These are phyloP conservation scores for Episyrphus balteatus DNA, from an alignment of 1,140 invertebrate species.

Conservation along the genomic window DNA sequence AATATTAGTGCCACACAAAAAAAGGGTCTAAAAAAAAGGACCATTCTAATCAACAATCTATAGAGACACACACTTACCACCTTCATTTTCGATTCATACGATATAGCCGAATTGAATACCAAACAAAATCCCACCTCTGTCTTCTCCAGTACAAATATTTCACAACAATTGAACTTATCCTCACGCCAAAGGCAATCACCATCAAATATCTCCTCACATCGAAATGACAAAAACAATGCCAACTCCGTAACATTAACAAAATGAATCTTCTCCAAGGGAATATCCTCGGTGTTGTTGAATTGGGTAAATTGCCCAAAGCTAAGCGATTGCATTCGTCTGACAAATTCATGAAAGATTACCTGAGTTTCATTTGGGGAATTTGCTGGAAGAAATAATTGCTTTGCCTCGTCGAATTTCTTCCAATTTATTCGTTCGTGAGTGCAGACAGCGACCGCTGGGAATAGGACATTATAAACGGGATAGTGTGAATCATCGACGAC, in stretches of 20 bases:
- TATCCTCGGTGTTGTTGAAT: slow-evolving; percentile 16
- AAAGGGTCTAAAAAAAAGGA: too few species aligned
- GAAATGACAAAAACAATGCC: slow-evolving; percentile 9
- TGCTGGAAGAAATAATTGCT: slow-evolving; percentile 15
- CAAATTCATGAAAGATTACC: slow-evolving; percentile 11
- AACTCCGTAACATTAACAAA: slow-evolving; percentile 15
- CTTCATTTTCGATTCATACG: slow-evolving; percentile 8
- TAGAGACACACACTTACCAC: neutral
- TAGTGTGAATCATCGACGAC: slow-evolving; percentile 54
- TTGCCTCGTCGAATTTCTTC: slow-evolving; percentile 21
- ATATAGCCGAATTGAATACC: slow-evolving; percentile 22
- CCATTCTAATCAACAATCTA: too few species aligned
- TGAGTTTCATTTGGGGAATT: slow-evolving; percentile 14
- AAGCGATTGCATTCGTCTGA: slow-evolving; percentile 16
- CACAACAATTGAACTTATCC: slow-evolving; percentile 20
- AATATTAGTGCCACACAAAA: neutral
- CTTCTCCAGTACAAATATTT: slow-evolving; percentile 21
- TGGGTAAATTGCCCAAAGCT: slow-evolving; percentile 15
- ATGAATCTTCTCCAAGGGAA: slow-evolving; percentile 17
- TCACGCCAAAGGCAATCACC: slow-evolving; percentile 15
- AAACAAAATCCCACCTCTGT: slow-evolving; percentile 22
- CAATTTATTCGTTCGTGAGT: slow-evolving; percentile 43
- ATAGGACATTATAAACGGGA: slow-evolving; percentile 53
- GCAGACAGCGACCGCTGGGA: slow-evolving; percentile 57
- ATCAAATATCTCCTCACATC: slow-evolving; percentile 18